These are phyloP conservation scores for Gymnopithys bicolor DNA, from an alignment of 2,797 vertebrate genomes.

Conservation along the genomic window DNA sequence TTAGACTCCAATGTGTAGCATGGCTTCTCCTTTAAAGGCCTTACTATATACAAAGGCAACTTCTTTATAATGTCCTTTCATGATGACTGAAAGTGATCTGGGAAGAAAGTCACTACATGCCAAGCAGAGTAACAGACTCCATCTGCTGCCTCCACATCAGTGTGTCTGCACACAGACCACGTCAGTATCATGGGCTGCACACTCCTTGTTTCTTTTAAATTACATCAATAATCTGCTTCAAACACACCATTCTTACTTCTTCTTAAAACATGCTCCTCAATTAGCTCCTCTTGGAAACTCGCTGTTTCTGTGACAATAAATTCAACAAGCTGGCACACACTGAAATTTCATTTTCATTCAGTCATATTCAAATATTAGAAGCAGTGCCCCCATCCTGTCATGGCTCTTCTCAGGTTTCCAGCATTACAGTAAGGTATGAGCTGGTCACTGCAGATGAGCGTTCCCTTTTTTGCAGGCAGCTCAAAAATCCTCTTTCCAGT, in stretches of 20 bases:
- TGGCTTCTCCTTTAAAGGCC: neutral
- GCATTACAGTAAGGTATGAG: fast-evolving
- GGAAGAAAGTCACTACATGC: neutral
- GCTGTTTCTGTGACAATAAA: neutral
- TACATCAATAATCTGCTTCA: neutral
- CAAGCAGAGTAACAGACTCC: neutral
- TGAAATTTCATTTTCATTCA: neutral
- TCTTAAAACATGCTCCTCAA: fast-evolving
- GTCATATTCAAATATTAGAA: neutral
- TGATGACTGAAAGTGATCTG: neutral
- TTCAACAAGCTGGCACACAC: neutral
- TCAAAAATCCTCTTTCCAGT: neutral
- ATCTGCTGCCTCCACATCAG: neutral
- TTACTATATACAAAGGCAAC: neutral
- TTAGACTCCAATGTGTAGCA: neutral
- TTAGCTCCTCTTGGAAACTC: neutral
- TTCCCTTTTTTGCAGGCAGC: neutral
- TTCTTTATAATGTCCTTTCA: neutral
- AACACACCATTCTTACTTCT: neutral
- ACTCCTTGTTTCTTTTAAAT: neutral
- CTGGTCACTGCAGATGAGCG: fast-evolving
- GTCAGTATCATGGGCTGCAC: neutral
- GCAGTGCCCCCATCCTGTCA: neutral
- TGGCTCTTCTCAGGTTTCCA: neutral
- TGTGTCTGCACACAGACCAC: neutral